Percentiles rank a stretch among this genome's conserved stretches.
Evolutionary conservation across 2,888 invertebrate species (phyloP).

Genomic region (Nezara viridula): DNA sequence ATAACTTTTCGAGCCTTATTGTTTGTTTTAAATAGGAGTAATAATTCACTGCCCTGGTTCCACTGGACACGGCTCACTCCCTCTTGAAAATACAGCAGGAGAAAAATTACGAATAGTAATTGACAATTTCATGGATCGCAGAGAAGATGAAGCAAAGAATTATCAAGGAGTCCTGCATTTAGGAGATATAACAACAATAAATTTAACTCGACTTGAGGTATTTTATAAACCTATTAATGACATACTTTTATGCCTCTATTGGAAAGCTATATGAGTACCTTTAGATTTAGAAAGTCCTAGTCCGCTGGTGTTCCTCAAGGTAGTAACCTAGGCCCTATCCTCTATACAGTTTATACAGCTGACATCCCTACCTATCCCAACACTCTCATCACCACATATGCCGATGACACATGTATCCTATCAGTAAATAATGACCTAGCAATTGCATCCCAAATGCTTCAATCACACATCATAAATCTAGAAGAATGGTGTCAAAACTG

Average conservation of each 20-base stretch:
- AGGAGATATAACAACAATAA: conserved; percentile 90
- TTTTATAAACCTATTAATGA: background rate
- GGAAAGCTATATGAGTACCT: background rate
- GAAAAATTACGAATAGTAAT: conserved; percentile 83
- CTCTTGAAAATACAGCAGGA: conserved; percentile 85
- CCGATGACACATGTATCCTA: too few species aligned
- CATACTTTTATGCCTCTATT: too few species aligned
- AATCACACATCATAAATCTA: too few species aligned
- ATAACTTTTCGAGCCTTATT: too few species aligned
- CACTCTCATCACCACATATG: too few species aligned
- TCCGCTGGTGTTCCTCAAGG: too few species aligned
- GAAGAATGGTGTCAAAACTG: too few species aligned
- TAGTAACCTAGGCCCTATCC: too few species aligned
- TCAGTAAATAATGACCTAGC: too few species aligned
- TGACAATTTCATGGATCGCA: conserved; percentile 80
- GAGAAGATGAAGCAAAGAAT: conserved; percentile 77
- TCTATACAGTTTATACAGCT: too few species aligned
- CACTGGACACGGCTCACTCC: conserved; percentile 89
- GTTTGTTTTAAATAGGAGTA: conserved; percentile 74
- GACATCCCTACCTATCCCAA: too few species aligned
- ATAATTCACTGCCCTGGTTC: conserved; percentile 84
- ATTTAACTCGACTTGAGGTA: conserved; percentile 83
- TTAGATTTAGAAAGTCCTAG: background rate
- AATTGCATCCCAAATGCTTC: too few species aligned
- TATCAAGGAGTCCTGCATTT: conserved; percentile 75